phyloP scores from a whole-genome alignment of 2,797 vertebrate species.

The Danio jaintianensis region DNA sequence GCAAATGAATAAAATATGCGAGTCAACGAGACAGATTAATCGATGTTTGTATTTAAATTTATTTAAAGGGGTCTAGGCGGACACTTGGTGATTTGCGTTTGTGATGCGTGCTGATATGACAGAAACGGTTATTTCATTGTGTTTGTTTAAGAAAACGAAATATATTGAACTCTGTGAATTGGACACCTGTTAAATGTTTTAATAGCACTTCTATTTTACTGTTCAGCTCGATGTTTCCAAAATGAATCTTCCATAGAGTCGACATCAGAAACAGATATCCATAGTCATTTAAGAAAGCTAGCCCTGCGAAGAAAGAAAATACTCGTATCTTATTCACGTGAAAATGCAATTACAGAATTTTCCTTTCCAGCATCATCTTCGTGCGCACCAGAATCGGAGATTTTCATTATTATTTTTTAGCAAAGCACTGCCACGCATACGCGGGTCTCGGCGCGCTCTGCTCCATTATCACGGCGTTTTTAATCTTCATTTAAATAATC shows the following conservation, averaged over 20 bases:
- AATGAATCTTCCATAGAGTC: neutral
- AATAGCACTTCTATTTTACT: neutral
- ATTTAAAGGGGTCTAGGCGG: constrained; percentile 59
- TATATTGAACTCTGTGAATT: neutral
- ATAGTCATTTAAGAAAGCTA: neutral
- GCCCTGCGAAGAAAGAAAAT: neutral
- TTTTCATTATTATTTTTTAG: neutral
- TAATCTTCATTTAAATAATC: constrained; percentile 84
- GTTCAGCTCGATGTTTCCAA: neutral
- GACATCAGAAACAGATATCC: no score
- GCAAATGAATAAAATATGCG: constrained; percentile 72
- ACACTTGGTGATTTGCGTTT: constrained; percentile 33
- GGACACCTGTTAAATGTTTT: neutral
- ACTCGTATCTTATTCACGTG: neutral
- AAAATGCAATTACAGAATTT: neutral
- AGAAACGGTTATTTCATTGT: neutral
- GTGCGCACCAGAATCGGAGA: neutral
- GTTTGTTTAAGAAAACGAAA: neutral
- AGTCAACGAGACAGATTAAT: constrained; percentile 68
- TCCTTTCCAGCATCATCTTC: neutral
- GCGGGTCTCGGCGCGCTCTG: constrained; percentile 59
- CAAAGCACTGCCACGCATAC: constrained; percentile 52
- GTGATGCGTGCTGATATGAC: neutral
- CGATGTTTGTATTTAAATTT: constrained; percentile 75
- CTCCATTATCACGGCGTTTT: constrained; percentile 59